Conservation (phyloP, 1,140 invertebrate genomes). For the Zophobas atratus region DNA sequence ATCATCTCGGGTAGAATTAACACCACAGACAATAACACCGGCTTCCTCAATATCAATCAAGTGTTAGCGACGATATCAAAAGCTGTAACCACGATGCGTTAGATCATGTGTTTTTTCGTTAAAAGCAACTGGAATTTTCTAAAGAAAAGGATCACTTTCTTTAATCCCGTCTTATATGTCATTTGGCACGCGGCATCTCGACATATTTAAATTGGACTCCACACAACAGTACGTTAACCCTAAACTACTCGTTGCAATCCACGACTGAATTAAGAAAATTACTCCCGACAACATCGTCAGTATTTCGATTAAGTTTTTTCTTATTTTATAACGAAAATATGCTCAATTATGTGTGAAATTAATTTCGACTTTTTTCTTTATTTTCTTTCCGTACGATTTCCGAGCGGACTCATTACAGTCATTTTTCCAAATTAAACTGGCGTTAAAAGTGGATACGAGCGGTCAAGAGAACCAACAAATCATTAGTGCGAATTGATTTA, state of each 20-base stretch:
- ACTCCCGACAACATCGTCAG: conserved; percentile 33
- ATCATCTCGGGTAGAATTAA: too few relatives aligned
- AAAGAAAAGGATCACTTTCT: not conserved
- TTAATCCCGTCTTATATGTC: conserved; percentile 6
- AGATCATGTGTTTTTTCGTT: not conserved
- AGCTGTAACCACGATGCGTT: too few relatives aligned
- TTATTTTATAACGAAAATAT: conserved; percentile 46
- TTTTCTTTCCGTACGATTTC: conserved; percentile 17
- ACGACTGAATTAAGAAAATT: conserved; percentile 48
- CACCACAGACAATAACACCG: too few relatives aligned
- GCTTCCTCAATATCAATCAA: too few relatives aligned
- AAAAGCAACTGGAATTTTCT: not conserved
- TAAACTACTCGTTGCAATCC: conserved; percentile 37
- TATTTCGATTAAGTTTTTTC: conserved; percentile 45
- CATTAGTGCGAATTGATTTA: not conserved
- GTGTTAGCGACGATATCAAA: too few relatives aligned
- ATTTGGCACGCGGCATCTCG: conserved; percentile 8
- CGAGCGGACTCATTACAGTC: conserved; percentile 10
- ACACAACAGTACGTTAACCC: conserved; percentile 39
- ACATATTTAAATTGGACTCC: conserved; percentile 42
- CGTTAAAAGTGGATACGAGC: not conserved
- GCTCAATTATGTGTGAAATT: conserved; percentile 47
- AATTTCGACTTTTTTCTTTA: conserved; percentile 43
- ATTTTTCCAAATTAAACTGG: conserved; percentile 29
- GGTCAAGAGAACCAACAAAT: not conserved